Evolutionary conservation across 2,113 vertebrate species (phyloP).

Genomic region (Vulpes vulpes): DNA sequence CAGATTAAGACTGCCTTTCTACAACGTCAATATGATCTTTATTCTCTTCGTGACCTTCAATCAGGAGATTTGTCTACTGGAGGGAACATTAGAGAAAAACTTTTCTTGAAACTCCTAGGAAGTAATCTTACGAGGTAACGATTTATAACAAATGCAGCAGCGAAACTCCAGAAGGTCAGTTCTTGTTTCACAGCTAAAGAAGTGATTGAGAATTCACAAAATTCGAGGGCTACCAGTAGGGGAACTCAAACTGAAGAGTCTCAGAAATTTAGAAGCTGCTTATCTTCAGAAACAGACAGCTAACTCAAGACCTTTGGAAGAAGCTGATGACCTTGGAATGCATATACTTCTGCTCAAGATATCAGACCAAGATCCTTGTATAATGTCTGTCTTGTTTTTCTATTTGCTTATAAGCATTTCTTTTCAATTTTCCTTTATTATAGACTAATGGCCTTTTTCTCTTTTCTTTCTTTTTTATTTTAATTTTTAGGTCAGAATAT

Average conservation of each 20-base stretch:
- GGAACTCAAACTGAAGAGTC: background rate
- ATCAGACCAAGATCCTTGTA: background rate
- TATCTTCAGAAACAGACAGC: background rate
- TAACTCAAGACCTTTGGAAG: background rate
- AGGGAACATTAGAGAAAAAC: background rate
- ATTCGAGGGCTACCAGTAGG: background rate
- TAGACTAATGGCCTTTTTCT: background rate
- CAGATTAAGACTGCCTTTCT: background rate
- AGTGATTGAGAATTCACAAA: background rate
- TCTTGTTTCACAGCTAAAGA: background rate
- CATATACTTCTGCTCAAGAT: background rate
- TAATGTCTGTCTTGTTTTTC: constrained; percentile 11
- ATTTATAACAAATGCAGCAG: background rate
- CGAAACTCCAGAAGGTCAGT: background rate
- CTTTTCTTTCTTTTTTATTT: constrained; percentile 7
- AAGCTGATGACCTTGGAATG: background rate
- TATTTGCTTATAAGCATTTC: background rate
- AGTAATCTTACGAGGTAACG: background rate
- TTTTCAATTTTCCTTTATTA: background rate
- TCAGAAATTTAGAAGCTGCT: background rate
- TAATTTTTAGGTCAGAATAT: background rate
- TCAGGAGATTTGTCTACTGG: background rate
- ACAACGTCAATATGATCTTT: background rate
- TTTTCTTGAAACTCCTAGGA: background rate
- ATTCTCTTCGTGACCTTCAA: background rate